Evolutionary conservation across 2,113 vertebrate species (phyloP).

Genomic region (Catharus minimus): DNA sequence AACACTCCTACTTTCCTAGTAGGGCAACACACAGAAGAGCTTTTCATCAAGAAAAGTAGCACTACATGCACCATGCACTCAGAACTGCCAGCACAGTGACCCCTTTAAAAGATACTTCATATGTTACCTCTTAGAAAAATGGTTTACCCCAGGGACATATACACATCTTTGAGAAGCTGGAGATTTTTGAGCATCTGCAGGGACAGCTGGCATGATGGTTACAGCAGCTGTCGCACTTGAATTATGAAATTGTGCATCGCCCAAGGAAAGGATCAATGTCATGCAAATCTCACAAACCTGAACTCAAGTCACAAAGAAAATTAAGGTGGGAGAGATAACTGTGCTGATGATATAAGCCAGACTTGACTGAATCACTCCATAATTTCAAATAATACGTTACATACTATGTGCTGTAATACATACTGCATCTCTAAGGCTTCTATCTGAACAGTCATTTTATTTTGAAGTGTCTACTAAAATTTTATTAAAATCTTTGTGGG

Average conservation of each 20-base stretch:
- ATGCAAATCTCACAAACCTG: conserved; percentile 43
- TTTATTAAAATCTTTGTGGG: not conserved
- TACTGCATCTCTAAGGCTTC: not conserved
- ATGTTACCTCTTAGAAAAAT: not conserved
- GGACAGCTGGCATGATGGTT: conserved; percentile 38
- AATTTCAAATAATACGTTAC: not conserved
- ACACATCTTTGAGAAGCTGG: not conserved
- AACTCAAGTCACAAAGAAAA: conserved; percentile 44
- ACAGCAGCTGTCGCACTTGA: conserved; percentile 31
- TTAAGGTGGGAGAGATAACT: not conserved
- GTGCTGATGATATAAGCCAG: not conserved
- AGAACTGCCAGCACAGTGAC: not conserved
- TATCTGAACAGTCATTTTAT: not conserved
- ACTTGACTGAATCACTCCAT: not conserved
- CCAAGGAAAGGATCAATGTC: conserved; percentile 63
- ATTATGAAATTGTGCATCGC: conserved; percentile 50
- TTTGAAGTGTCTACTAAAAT: not conserved
- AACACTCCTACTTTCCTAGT: not conserved
- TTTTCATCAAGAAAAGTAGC: not conserved
- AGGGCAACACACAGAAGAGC: not conserved
- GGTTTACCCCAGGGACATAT: not conserved
- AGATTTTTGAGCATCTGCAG: conserved; percentile 45
- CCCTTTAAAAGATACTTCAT: conserved; percentile 2
- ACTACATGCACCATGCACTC: rapidly evolving
- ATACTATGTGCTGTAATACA: not conserved